phyloP scores from a whole-genome alignment of 2,797 vertebrate species.

The Anguilla anguilla region DNA sequence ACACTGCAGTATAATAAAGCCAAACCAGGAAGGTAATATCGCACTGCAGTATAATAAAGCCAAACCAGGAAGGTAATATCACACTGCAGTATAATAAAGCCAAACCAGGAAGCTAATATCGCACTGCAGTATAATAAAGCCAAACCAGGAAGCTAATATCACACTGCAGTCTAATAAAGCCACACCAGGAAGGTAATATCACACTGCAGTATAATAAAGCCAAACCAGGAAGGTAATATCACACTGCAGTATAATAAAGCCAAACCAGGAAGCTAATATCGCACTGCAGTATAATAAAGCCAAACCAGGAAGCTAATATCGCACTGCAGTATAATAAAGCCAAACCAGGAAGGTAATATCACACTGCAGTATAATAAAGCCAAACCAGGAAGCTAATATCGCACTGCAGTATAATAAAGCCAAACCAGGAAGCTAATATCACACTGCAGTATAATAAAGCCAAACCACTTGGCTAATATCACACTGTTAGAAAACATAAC shows the following conservation, averaged over 20 bases:
- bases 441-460: background rate
- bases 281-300: background rate
- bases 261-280: background rate
- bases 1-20: background rate
- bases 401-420: background rate
- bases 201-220: background rate
- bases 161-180: background rate
- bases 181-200: background rate
- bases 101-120: background rate
- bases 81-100: background rate
- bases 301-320: background rate
- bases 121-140: background rate
- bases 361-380: too few relatives aligned
- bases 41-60: background rate
- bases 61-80: background rate
- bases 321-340: background rate
- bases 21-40: background rate
- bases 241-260: background rate
- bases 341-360: background rate
- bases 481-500: background rate
- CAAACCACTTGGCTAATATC: background rate
- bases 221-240: background rate
- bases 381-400: background rate
- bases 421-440: background rate
- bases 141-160: background rate